Base-by-base conservation (phyloP, 2,797 vertebrate genomes). In the Lemur catta region DNA sequence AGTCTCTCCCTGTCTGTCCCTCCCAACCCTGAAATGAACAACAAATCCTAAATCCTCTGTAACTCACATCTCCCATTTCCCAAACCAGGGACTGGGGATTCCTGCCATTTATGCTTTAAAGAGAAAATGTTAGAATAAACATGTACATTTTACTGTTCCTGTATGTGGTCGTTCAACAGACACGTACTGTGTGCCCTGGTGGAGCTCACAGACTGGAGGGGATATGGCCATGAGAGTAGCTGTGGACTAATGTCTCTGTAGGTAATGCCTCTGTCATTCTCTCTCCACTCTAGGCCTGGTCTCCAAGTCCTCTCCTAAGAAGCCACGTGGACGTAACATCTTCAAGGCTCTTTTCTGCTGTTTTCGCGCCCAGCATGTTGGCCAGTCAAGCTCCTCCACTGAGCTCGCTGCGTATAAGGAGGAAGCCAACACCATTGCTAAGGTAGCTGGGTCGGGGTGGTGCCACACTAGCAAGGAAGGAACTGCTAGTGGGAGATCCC, bases 311-410 rank as follows among this genome's bases (percentile, higher is more conserved):
- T 98, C 98, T 93, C 99, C 99, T 90, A 99, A 99, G 98, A 99
- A 99, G 98, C 99, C 99, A 43, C 99, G 99, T 95, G 99, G 99
- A 97, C 99, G 99, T 96, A 99, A 98, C 98, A 99, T 99, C 99
- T 99, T 99, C 98, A 99, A 99, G 98, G 99, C 99, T 0, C 98
- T 99, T 96, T 99, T 99, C 98, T 99, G 99, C 97, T 99, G 99
- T 99, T 98, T 99, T 95, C 98, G 98, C 81, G 98, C 99, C 97
- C 99, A 99, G 98, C 99, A 99, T 99, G 99, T 98, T 95, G 98
- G 98, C 96, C 99, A 99, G 97, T 96, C 98, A 24, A 98, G 98
- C 80, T 98, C 99, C 90, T 98, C 98, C 98, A 99, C 99, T 95
- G 99, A 99, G 97, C 98, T 98, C 95, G 98, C 99, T 75, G 98